Base-by-base conservation (phyloP, 2,797 vertebrate genomes). In the Poecilia picta region DNA sequence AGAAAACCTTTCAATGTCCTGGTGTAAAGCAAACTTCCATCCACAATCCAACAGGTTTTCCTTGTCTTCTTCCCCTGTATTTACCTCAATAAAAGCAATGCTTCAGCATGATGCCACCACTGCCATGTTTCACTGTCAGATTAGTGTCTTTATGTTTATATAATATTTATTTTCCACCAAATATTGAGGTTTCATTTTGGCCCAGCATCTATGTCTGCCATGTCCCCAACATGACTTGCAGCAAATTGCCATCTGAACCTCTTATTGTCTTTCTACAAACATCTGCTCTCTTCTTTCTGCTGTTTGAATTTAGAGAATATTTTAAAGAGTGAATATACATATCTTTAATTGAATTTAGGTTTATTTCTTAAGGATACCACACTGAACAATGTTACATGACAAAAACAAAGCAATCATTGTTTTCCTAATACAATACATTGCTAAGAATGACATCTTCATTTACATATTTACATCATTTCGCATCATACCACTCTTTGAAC, bases 401-500 rank as follows among this genome's bases (percentile, higher is more conserved):
- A 23, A 51, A 51, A 51, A 23, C 49, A 51, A 51, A 23, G 6
- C 18, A 20, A 51, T 51, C 7, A 51, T 25, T 51, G 49, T 25
- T 51, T 51, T 51, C 20, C 5, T 41, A 41, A 41, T 41, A 41
- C 39, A 41, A 41, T 41, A 41, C 39, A 41, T 41, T 41, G 39
- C 39, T 49, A 49, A 49, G 47, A 5, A 49, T 16, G 3, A 18
- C 12, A 18, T 15, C 47, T 49, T 18, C 18, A 4, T 18, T 49
- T 49, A 49, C 47, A 49, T 49, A 49, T 49, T 46, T 66, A 0
- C 1, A 41, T 41, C 39, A 41, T 41, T 64, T 28, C 4, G 4
- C 8, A 41, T 81, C 53, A 49, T 78, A 55, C 71, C 77, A 78
- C 31, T 13, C 8, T 23, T 33, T 2, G 41, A 77, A 77, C n/a